Evolutionary conservation across 2,113 vertebrate species (phyloP), one percentile per base, ranked within the genome.

Genomic region (Albula glossodonta): DNA sequence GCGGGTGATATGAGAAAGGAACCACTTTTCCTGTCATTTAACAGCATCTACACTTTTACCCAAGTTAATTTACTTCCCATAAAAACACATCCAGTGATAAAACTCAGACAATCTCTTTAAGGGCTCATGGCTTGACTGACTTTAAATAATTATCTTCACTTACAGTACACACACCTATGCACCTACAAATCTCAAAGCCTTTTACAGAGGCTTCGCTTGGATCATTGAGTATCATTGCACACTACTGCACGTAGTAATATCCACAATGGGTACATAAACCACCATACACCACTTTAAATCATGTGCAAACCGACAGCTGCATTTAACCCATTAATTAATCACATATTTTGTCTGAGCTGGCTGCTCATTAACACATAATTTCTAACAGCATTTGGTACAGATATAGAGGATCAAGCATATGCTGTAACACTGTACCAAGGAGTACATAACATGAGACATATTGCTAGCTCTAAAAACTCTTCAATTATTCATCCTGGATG

Each of bases 1-100:
- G 48, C n/a, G 63, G 41, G 74, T 8, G 48, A 85, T 80, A 41
- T 83, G 81, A 83, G 60, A 83, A 81, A 83, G 8, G 22, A 83
- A 60, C 22, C 31, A n/a, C 49, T 52, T 77, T n/a, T 83, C 77
- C 78, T 50, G 78, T 78, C 31, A 81, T 10, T 11, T 70, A 56
- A 85, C 52, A 51, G 56, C 84, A 66, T 48, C 53, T 83, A 51
- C 53, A 85, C 66, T 13, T 48, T 22, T 84, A 52, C 41, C 17
- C 15, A 49, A 5, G 17, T 50, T n/a, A 51, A 81, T 81, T 81
- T 51, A 19, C 80, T 81, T 81, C 19, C 80, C 49, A 12, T 80
- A 19, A 49, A 83, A 31, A 60, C 81, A 83, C 31, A 41, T 41
- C 31, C 31, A 41, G 31, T 41, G 31, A 41, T 41, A 1, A 41